Conservation (phyloP, 1,140 invertebrate genomes). For the Condylostylus longicornis region DNA sequence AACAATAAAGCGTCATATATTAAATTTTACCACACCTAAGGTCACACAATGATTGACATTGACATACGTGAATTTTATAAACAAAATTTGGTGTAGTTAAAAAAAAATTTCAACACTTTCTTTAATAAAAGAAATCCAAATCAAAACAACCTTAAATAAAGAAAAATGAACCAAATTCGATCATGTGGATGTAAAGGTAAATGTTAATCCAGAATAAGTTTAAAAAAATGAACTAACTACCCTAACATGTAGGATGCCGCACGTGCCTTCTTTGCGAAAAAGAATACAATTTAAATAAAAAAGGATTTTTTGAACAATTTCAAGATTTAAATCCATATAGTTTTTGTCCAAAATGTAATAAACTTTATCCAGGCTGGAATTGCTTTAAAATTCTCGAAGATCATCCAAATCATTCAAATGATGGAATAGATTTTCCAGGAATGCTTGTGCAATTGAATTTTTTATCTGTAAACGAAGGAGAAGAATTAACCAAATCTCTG, state of each 20-base stretch:
- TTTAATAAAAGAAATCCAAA: no score
- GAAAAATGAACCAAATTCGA: slow-evolving; percentile 48
- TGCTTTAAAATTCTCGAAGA: slow-evolving; percentile 34
- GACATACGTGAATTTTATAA: no score
- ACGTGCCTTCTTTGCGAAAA: slow-evolving; percentile 75
- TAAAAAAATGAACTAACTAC: no score
- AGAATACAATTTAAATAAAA: slow-evolving; percentile 44
- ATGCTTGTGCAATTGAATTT: slow-evolving; percentile 62
- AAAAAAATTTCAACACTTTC: no score
- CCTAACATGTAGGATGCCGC: no score
- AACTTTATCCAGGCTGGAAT: slow-evolving; percentile 59
- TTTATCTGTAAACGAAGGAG: slow-evolving; percentile 55
- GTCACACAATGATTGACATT: no score
- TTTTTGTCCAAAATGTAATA: slow-evolving; percentile 60
- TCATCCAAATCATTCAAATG: slow-evolving; percentile 51
- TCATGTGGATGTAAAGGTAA: slow-evolving; percentile 86
- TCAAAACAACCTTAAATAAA: neutral
- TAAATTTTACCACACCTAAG: no score
- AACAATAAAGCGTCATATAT: no score
- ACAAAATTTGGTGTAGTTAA: no score
- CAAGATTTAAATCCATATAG: slow-evolving; percentile 45
- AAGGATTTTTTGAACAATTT: slow-evolving; percentile 22
- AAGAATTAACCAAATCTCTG: slow-evolving; percentile 47
- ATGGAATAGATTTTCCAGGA: slow-evolving; percentile 47
- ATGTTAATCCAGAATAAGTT: no score